Conservation (phyloP, 2,113 vertebrate genomes). For the Hassar affinis region DNA sequence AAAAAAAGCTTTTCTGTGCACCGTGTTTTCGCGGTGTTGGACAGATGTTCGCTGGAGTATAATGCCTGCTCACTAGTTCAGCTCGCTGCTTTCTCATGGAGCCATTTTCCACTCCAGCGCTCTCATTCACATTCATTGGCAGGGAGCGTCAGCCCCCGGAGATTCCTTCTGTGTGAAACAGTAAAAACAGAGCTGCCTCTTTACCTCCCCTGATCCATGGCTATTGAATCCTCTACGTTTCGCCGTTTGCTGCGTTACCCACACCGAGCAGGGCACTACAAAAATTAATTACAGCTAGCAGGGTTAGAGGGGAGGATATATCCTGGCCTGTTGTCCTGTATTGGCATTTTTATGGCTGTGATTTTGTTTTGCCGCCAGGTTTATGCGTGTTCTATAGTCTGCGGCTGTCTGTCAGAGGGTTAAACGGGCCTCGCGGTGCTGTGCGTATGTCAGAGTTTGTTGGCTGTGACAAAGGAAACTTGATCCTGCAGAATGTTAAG, state of each 20-base stretch:
- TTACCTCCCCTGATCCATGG: slow-evolving; percentile 67
- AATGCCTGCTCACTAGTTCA: background rate
- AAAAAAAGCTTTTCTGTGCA: background rate
- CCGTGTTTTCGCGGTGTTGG: background rate
- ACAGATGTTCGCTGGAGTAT: slow-evolving; percentile 5
- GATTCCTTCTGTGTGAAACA: slow-evolving; percentile 63
- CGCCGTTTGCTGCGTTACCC: slow-evolving; percentile 35
- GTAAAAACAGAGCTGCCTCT: slow-evolving; percentile 56
- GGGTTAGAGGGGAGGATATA: slow-evolving; percentile 54
- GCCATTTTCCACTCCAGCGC: slow-evolving; percentile 2
- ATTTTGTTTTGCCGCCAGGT: slow-evolving; percentile 71
- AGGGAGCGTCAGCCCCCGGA: slow-evolving; percentile 64
- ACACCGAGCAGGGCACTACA: background rate
- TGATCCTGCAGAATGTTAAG: background rate
- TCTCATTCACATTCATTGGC: slow-evolving; percentile 45
- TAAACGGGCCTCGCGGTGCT: slow-evolving; percentile 18
- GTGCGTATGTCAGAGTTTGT: background rate
- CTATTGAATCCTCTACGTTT: slow-evolving; percentile 63
- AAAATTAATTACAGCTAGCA: slow-evolving; percentile 63
- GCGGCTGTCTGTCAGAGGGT: slow-evolving; percentile 32
- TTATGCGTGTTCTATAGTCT: slow-evolving; percentile 61
- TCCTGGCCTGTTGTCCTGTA: slow-evolving; percentile 50
- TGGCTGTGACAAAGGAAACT: background rate
- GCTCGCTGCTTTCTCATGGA: slow-evolving; percentile 32
- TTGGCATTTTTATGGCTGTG: slow-evolving; percentile 73